Evolutionary conservation across 2,797 vertebrate genomes (phyloP), one percentile per base, ranked within the genome.

Genomic region (Acipenser transmontanus): DNA sequence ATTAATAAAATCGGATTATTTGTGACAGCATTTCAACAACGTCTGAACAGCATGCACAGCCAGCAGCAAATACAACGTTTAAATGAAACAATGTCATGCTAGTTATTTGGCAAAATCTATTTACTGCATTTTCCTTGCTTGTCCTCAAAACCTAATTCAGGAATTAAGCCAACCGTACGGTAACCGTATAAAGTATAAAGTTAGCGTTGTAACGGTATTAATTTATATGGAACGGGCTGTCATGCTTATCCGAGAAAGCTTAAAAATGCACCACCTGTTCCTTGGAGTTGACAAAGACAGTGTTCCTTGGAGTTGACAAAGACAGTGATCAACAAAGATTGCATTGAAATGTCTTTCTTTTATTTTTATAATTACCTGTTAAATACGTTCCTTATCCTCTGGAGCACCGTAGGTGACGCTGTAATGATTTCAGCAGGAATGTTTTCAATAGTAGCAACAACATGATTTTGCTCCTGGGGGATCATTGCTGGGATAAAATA

Each of bases 401-500:
- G 91, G 80, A 87, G 81, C 59, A 91, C 76, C 75, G 89, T 85
- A 56, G 82, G 90, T 72, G 87, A 84, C 62, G 89, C 83, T 64
- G 87, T 86, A 77, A 88, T 81, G 73, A 83, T 84, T 70, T 90
- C 90, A 61, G 88, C 81, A 63, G 94, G 92, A 77, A 90, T 87
- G 80, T 88, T 93, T 82, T 95, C 93, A 80, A 91, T 92, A 74
- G 93, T 94, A 77, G 92, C 93, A 77, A 95, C 90, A 78, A 91
- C 91, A 86, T 91, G 91, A 87, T 89, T 89, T 76, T 91, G 86
- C 70, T 87, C 88, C 73, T 94, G 91, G 13, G 94, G 87, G 73
- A 93, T 92, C 94, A 95, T 96, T 77, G 81, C 85, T 74, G 77
- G 71, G 78, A 74, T 78, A 50, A 72, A 66, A 70, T 59, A 3